Evolutionary conservation across 2,888 invertebrate species (phyloP).

Genomic region (Cryptosula pallasiana): DNA sequence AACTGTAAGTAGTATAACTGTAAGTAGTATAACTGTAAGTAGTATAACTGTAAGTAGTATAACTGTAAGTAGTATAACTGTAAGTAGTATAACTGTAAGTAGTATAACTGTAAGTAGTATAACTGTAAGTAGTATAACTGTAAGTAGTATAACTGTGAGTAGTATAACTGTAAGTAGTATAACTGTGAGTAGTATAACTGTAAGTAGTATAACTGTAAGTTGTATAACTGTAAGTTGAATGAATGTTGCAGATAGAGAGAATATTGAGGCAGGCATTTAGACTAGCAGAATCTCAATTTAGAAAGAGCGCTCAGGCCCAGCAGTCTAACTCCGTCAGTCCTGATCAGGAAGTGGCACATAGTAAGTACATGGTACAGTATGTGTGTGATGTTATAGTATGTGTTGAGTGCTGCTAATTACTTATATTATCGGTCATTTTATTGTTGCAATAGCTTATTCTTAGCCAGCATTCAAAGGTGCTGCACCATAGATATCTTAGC

Average conservation of each 20-base stretch:
- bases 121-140: neutral
- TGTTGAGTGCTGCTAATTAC: too few species aligned
- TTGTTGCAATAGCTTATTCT: too few species aligned
- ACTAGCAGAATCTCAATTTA: conserved; percentile 74
- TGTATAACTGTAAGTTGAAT: too few species aligned
- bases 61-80: neutral
- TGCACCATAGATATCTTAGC: too few species aligned
- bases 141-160: neutral
- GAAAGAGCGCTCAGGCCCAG: conserved; percentile 72
- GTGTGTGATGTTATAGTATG: neutral
- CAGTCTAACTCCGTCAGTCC: conserved; percentile 62
- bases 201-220: neutral
- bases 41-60: neutral
- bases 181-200: neutral
- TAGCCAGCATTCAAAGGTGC: too few species aligned
- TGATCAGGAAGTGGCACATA: conserved; percentile 69
- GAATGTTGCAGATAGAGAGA: conserved; percentile 67
- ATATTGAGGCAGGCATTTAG: conserved; percentile 76
- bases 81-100: neutral
- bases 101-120: neutral
- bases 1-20: neutral
- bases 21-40: neutral
- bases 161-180: neutral
- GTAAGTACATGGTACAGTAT: conserved; percentile 40
- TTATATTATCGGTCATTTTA: too few species aligned